Evolutionary conservation across 2,888 invertebrate species (phyloP), one percentile per base, ranked within the genome.

Genomic region (Leucophenga montana): DNA sequence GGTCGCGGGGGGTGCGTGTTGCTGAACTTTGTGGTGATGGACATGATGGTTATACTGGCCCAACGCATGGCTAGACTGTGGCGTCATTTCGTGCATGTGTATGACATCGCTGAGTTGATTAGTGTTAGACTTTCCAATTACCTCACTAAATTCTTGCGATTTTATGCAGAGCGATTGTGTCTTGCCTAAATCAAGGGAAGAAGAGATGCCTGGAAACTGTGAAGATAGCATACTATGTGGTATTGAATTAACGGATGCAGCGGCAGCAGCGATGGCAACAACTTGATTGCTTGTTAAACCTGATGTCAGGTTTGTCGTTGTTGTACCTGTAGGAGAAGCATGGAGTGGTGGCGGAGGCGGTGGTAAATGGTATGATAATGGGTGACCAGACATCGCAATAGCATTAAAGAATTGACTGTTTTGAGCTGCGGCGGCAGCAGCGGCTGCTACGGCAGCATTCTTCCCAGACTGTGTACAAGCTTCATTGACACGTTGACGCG

Each of bases 281-380:
- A 92, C 92, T 48, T 92, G 91, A 77, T 92, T 92, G 78, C 91
- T 90, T 20, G 91, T 90, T 76, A 91, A 88, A 71, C 79, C 91
- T 6, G 78, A 74, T 13, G 79, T 78, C 54, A 77, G 59, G 14
- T 65, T 70, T 66, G 71, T 20, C 64, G 77, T 8, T 61, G 78
- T 44, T 16, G 66, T 68, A 14, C 76, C 74, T 1, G 75, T 46
- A 6, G 61, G 66, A 27, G 76, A 72, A 1, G 64, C 20, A n/a
- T 50, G 68, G 31, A 66, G 77, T 64, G 91, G 92, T 77, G 92
- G 91, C 78, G 91, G 92, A 70, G 91, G 92, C n/a, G n/a, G n/a
- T n/a, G n/a, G n/a, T 79, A 92, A 90, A 82, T 92, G 92, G 75
- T 92, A 92, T 66, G 93, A 91, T 76, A 92, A 89, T 44, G 91